Conservation (phyloP, 1,140 invertebrate species). For the Adelges cooleyi region DNA sequence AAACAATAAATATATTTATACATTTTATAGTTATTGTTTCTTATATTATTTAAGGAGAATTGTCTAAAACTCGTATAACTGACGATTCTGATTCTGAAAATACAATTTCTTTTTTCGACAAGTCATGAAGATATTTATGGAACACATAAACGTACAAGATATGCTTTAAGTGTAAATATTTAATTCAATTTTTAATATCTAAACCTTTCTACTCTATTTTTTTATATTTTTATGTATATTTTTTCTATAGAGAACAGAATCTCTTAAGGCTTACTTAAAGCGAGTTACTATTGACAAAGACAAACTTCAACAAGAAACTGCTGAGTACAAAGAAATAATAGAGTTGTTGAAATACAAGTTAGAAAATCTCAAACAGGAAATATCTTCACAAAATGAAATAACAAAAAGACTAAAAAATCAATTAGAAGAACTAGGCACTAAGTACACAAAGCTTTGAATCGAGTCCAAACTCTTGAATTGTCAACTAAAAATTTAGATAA, state of each 20-base stretch:
- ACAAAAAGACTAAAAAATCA: constrained; percentile 9
- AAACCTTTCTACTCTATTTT: too few relatives aligned
- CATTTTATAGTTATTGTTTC: too few relatives aligned
- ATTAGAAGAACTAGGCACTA: constrained; percentile 17
- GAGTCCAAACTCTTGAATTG: constrained; percentile 17
- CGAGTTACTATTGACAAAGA: constrained; percentile 26
- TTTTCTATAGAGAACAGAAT: constrained; percentile 18
- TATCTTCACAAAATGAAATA: constrained; percentile 9
- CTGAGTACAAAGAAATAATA: constrained; percentile 17
- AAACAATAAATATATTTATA: too few relatives aligned
- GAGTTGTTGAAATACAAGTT: constrained; percentile 23
- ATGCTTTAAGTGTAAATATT: constrained; percentile 15
- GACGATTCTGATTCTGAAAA: constrained; percentile 15
- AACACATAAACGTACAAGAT: constrained; percentile 17
- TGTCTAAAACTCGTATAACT: neutral
- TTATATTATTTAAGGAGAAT: neutral
- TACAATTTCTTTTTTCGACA: constrained; percentile 20
- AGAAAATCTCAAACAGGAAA: constrained; percentile 20
- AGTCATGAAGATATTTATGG: constrained; percentile 20
- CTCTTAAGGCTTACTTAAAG: constrained; percentile 19
- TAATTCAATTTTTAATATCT: too few relatives aligned
- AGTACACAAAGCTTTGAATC: constrained; percentile 26
- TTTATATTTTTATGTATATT: too few relatives aligned
- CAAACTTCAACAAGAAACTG: constrained; percentile 26
- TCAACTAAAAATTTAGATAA: constrained; percentile 23